Evolutionary conservation across 2,888 invertebrate genomes (phyloP), one percentile per base, ranked within the genome.

Genomic region (Trichogramma dendrolimi): DNA sequence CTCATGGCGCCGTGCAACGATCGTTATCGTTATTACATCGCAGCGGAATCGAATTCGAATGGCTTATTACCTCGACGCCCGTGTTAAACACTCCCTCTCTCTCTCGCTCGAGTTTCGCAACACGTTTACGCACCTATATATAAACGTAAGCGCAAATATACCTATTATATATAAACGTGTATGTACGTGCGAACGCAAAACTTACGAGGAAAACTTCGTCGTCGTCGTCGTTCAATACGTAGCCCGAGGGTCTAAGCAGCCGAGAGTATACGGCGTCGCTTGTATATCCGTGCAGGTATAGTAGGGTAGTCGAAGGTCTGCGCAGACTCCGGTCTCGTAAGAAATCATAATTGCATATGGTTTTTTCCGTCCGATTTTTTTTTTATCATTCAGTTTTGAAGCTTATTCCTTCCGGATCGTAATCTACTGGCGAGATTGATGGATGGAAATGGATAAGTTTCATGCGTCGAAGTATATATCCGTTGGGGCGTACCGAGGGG

Each of bases 361-460:
- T 48, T 14, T 48, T 6, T 6, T 6, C 11, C 7, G 5, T 48
- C 11, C 11, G 7, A 48, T 14, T 48, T 48, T 44, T 6, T 7
- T 11, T 6, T n/a, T 48, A 6, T 11, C 48, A 48, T 48, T 48
- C 27, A 14, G 11, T 14, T 48, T 11, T 5, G 27, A 7, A 48
- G 11, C 48, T 48, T 48, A 14, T 48, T 48, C 14, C 5, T 7
- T 48, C 50, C 53, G 53, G 47, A 11, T 38, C 52, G 48, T 11
- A 39, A 54, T 62, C 58, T 62, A 55, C 62, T 58, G 27, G 27
- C 58, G 7, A 51, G 51, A 61, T 55, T 62, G 62, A 62, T 58
- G 58, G 62, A 62, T 62, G 58, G 52, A 62, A 62, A 62, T 52
- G 38, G 58, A 38, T 48, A 58, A 62, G 58, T 62, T 62, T 55